phyloP scores from a whole-genome alignment of 2,888 invertebrate genomes.

The Lasius fuliginosus region DNA sequence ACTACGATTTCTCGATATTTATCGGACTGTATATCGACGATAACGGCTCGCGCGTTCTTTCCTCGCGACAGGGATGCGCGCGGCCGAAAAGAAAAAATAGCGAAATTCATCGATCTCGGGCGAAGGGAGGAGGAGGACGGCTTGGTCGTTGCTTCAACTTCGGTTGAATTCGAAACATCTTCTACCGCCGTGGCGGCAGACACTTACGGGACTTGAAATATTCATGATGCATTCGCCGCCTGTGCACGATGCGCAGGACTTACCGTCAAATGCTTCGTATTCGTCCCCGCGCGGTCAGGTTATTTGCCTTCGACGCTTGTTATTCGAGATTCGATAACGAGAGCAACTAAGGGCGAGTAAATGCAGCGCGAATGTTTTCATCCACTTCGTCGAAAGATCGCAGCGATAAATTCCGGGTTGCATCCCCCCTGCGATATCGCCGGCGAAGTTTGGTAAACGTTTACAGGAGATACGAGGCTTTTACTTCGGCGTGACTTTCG shows the following conservation, averaged over 20 bases:
- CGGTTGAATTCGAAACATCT: constrained; percentile 76
- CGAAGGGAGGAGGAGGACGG: constrained; percentile 1
- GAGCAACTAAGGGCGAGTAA: constrained; percentile 22
- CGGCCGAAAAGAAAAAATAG: constrained; percentile 47
- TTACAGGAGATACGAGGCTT: constrained; percentile 9
- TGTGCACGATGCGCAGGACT: background rate
- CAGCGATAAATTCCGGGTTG: constrained; percentile 5
- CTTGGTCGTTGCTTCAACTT: constrained; percentile 42
- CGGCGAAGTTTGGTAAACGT: constrained; percentile 4
- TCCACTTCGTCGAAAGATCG: background rate
- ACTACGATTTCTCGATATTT: constrained; percentile 9
- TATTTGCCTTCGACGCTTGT: constrained; percentile 8
- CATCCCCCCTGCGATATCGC: background rate
- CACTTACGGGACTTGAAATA: constrained; percentile 80
- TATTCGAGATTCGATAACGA: constrained; percentile 28
- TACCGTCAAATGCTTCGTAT: constrained; percentile 15
- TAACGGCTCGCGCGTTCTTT: background rate
- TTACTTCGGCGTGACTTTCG: constrained; percentile 17
- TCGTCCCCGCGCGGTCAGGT: constrained; percentile 21
- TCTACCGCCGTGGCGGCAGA: constrained; percentile 67
- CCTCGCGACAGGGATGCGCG: background rate
- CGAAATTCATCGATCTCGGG: constrained; percentile 53
- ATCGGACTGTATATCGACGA: background rate
- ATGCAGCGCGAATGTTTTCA: background rate
- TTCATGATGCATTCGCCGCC: constrained; percentile 75